Conservation (phyloP, 2,888 invertebrate genomes). For the Lasiommata megera region DNA sequence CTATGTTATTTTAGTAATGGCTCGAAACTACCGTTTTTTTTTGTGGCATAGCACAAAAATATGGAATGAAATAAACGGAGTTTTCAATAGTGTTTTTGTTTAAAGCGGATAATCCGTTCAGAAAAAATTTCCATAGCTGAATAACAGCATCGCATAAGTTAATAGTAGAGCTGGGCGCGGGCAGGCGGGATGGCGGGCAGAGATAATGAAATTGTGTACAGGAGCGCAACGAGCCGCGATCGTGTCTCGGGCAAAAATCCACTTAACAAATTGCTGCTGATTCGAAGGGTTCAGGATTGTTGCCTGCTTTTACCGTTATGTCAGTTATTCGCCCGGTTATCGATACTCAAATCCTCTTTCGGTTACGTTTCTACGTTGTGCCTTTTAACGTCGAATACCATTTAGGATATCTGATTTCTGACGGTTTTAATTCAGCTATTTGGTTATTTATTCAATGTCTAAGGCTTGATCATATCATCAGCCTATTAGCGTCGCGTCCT, state of each 20-base stretch:
- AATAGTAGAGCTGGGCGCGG: constrained; percentile 67
- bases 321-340: constrained; percentile 74
- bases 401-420: neutral
- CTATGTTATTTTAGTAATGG: too few species aligned
- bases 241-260: constrained; percentile 82
- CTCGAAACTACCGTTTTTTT: too few species aligned
- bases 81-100: constrained; percentile 23
- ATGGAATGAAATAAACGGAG: constrained; percentile 3
- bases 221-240: constrained; percentile 79
- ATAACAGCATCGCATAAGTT: constrained; percentile 71
- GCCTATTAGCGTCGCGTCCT: too few species aligned
- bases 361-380: constrained; percentile 19
- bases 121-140: constrained; percentile 62
- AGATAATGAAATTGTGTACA: constrained; percentile 82
- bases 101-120: constrained; percentile 24
- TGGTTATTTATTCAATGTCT: too few species aligned
- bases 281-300: constrained; percentile 80
- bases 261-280: constrained; percentile 83
- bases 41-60: neutral
- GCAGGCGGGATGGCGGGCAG: constrained; percentile 67
- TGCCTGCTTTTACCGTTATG: constrained; percentile 75
- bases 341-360: constrained; percentile 53
- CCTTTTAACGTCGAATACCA: neutral
- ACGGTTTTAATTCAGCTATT: neutral
- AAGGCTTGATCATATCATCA: too few species aligned